Evolutionary conservation across 2,797 vertebrate genomes (phyloP), one percentile per base, ranked within the genome.

Genomic region (Hirundo rustica): DNA sequence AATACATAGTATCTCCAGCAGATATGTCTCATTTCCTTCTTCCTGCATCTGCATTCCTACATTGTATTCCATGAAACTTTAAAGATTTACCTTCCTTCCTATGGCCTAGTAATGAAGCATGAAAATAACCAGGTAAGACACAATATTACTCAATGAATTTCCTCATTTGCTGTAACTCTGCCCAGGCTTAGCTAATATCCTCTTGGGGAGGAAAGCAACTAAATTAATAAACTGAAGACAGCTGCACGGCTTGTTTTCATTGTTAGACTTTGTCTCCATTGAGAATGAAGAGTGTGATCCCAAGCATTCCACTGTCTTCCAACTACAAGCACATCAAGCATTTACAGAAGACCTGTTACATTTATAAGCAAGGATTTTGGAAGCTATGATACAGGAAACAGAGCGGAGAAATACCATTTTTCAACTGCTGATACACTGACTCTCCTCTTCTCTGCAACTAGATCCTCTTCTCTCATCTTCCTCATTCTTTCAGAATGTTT

Each of bases 381-480:
- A 92, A 77, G n/a, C 8, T 36, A 29, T 13, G 23, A 50, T 50
- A 83, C 3, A 60, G n/a, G 34, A 83, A 85, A 42, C 29, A 55
- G 68, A 61, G 34, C 29, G 36, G 11, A 65, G 19, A 6, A 60
- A 34, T 97, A 99, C 99, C 99, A 99, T 96, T 98, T 97, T 89
- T 97, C 97, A 97, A 99, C 96, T 6, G 99, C 98, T 75, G 97
- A 98, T 45, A 85, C 68, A 91, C 96, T 98, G n/a, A 98, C 97
- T 93, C 81, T 98, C 88, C 93, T 98, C 95, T 98, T 98, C 94
- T 98, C 98, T 23, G 98, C 98, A 81, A 98, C 88, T 14, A 97
- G 92, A 73, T 98, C 98, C 47, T 98, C 96, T 61, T 99, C 98
- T 71, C 98, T 97, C 79, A 97, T 96, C 92, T 98, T 98, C 62